phyloP scores from a whole-genome alignment of 2,888 invertebrate genomes.

The Synanthedon vespiformis region DNA sequence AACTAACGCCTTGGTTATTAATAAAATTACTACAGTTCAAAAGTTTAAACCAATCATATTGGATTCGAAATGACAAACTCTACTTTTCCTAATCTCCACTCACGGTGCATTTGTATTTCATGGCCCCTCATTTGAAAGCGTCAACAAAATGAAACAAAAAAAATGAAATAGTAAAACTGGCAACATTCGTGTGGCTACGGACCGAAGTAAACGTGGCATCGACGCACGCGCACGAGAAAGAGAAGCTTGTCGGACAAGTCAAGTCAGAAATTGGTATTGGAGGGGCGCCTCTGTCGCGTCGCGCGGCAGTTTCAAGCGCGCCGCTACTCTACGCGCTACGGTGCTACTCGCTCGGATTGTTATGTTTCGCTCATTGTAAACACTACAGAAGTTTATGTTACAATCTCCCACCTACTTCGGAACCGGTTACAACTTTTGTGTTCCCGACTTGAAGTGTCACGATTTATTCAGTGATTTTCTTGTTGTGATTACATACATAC shows the following conservation, averaged over 20 bases:
- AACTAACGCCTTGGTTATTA: no score
- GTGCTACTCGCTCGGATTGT: slow-evolving; percentile 5
- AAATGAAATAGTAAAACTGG: slow-evolving; percentile 33
- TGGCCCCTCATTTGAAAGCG: slow-evolving; percentile 57
- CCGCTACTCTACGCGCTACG: slow-evolving; percentile 19
- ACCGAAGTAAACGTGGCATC: slow-evolving; percentile 46
- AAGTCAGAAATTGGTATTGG: slow-evolving; percentile 25
- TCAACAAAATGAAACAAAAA: slow-evolving; percentile 58
- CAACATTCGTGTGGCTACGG: slow-evolving; percentile 38
- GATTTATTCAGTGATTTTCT: slow-evolving; percentile 32
- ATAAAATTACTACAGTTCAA: no score
- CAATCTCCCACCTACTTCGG: slow-evolving; percentile 32
- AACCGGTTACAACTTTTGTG: slow-evolving; percentile 57
- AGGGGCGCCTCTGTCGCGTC: slow-evolving; percentile 39
- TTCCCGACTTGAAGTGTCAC: slow-evolving; percentile 23
- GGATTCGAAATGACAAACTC: not conserved
- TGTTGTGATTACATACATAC: slow-evolving; percentile 24
- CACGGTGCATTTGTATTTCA: slow-evolving; percentile 51
- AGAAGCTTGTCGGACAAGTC: slow-evolving; percentile 51
- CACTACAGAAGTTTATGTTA: slow-evolving; percentile 26
- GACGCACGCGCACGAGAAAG: slow-evolving; percentile 56
- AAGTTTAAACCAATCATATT: no score
- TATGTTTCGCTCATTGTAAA: slow-evolving; percentile 23
- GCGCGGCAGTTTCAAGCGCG: slow-evolving; percentile 54
- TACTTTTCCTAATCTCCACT: slow-evolving; percentile 20